Evolutionary conservation across 1,140 invertebrate species (phyloP), one percentile per base, ranked within the genome.

Genomic region (Drosophila serrata): DNA sequence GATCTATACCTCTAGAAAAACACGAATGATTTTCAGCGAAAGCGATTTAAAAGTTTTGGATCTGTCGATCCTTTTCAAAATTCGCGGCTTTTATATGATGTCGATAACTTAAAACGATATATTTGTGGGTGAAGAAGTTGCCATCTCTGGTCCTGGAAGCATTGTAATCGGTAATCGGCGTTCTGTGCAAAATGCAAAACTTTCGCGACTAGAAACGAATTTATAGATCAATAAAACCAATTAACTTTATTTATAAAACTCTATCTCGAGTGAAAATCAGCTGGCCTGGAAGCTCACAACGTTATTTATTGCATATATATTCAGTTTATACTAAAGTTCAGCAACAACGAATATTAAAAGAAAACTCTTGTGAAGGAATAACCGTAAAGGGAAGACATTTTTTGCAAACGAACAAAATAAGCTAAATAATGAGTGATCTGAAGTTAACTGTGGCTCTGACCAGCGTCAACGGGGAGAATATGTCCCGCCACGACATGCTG

Each of bases 401-500:
- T 61, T 29, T 24, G 11, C 15, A 5, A 40, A 12, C 13, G n/a
- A 31, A 24, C n/a, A 6, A 15, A 15, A 19, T 17, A 17, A 31
- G 11, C 33, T 15, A 13, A 53, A 53, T 35, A 93, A 97, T 97
- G 96, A 96, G 96, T 87, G 98, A 99, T 33, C 98, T 87, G 0
- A 92, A 92, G 55, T 31, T 51, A 99, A 94, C 82, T 0, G 98
- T 99, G 27, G 98, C 98, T 93, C 97, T 98, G 58, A 99, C 99
- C 64, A 99, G 97, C 94, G 97, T 97, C 12, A 99, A 98, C 33
- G 95, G 97, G 24, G 99, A 99, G 75, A 99, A 99, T 93, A 94
- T 99, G 22, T 99, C 98, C 85, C 95, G 99, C 75, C 98, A 99
- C 95, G 99, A 99, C 86, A 99, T 99, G 96, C 93, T 99, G 31